Evolutionary conservation across 1,140 invertebrate genomes (phyloP).

Genomic region (Ladona fulva): DNA sequence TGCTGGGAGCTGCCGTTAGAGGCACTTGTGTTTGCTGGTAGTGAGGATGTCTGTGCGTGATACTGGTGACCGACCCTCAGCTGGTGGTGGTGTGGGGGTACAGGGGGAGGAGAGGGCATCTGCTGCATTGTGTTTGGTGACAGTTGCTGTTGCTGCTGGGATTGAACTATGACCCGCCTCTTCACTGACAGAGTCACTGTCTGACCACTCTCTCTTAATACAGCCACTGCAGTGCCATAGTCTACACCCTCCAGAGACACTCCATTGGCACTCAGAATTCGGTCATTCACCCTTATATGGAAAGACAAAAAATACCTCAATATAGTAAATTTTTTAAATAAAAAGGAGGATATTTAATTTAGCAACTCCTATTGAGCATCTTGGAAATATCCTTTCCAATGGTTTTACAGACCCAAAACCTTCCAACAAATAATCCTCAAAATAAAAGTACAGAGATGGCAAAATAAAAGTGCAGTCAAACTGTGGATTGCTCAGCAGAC

Average conservation of each 20-base stretch:
- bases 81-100: constrained; percentile 28
- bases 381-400: no score
- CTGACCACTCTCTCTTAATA: constrained; percentile 78
- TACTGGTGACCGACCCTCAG: not conserved
- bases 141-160: constrained; percentile 37
- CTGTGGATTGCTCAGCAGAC: no score
- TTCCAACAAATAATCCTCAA: no score
- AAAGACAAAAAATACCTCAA: constrained; percentile 28
- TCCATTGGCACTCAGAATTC: constrained; percentile 94
- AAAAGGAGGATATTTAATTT: no score
- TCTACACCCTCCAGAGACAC: constrained; percentile 94
- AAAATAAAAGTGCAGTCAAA: no score
- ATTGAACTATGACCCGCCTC: constrained; percentile 52
- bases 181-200: constrained; percentile 83
- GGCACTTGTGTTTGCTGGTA: not conserved
- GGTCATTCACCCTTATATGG: constrained; percentile 95
- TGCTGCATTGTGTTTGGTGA: constrained; percentile 35
- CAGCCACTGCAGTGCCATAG: constrained; percentile 85
- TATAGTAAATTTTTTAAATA: no score
- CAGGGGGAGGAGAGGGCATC: constrained; percentile 40
- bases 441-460: no score
- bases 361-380: no score
- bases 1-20: not conserved
- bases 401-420: no score
- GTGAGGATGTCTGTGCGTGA: not conserved